Evolutionary conservation across 2,113 vertebrate genomes (phyloP).

Genomic region (Haplochromis vanheusdeni): DNA sequence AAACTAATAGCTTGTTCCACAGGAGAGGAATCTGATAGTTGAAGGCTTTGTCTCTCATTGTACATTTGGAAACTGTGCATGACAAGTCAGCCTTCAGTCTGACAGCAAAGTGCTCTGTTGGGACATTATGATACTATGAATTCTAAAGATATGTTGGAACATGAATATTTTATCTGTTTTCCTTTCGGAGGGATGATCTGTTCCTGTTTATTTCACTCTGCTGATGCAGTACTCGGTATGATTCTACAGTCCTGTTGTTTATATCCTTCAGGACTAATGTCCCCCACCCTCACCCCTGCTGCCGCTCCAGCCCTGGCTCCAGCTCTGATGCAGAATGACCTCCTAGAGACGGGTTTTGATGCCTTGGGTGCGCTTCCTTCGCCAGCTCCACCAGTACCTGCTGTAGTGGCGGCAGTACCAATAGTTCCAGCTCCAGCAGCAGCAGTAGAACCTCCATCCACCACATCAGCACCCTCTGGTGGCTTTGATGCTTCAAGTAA

Average conservation of each 20-base stretch:
- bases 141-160: neutral
- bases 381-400: slow-evolving; percentile 29
- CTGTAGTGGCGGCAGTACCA: slow-evolving; percentile 21
- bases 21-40: neutral
- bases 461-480: slow-evolving; percentile 67
- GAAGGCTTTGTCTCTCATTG: neutral
- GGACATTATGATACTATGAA: neutral
- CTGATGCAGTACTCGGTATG: neutral
- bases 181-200: neutral
- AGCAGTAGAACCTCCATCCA: slow-evolving; percentile 68
- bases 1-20: neutral
- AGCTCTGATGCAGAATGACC: slow-evolving; percentile 73
- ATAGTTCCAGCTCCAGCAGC: slow-evolving; percentile 25
- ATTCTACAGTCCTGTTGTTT: neutral
- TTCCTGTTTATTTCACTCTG: neutral
- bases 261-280: slow-evolving; percentile 61
- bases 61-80: neutral
- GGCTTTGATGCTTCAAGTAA: slow-evolving; percentile 91
- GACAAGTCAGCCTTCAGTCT: neutral
- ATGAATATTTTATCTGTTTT: neutral
- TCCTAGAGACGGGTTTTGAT: slow-evolving; percentile 71
- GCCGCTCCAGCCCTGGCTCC: slow-evolving; percentile 58
- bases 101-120: neutral
- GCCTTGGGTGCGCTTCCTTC: slow-evolving; percentile 40
- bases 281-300: slow-evolving; percentile 55